Evolutionary conservation across 2,113 vertebrate species (phyloP).

Genomic region (Chauna torquata): DNA sequence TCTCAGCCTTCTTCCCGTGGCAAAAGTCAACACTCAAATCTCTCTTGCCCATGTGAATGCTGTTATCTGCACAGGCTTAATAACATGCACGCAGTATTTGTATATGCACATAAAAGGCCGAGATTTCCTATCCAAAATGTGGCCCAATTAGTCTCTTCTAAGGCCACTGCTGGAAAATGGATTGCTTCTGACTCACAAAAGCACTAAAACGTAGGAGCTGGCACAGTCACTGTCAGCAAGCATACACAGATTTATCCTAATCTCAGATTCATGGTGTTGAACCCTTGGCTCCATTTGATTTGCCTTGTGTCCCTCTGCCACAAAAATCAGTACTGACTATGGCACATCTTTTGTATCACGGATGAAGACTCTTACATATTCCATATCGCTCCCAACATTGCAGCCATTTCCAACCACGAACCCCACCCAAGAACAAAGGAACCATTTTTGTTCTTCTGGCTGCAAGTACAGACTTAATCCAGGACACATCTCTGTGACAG

Average conservation of each 20-base stretch:
- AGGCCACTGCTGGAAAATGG: not conserved
- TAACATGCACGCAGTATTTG: not conserved
- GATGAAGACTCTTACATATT: not conserved
- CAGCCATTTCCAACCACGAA: not conserved
- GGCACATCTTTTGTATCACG: not conserved
- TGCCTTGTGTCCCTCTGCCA: not conserved
- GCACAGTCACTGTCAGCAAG: not conserved
- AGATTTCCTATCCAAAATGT: not conserved
- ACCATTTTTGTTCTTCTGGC: not conserved
- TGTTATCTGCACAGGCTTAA: not conserved
- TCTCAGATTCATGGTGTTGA: not conserved
- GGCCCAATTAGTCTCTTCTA: not conserved
- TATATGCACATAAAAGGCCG: not conserved
- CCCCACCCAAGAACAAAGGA: not conserved
- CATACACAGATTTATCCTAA: not conserved
- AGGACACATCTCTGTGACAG: not conserved
- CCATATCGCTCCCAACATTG: accelerated
- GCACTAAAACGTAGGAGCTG: not conserved
- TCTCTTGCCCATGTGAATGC: not conserved
- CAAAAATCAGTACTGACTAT: not conserved
- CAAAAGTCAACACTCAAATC: not conserved
- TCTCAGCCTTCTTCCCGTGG: not conserved
- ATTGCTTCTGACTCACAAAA: not conserved
- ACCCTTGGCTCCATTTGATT: not conserved
- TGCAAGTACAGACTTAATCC: not conserved